These are phyloP conservation scores for Sebastes variabilis DNA, from an alignment of 2,797 vertebrate genomes.

Conservation along the genomic window DNA sequence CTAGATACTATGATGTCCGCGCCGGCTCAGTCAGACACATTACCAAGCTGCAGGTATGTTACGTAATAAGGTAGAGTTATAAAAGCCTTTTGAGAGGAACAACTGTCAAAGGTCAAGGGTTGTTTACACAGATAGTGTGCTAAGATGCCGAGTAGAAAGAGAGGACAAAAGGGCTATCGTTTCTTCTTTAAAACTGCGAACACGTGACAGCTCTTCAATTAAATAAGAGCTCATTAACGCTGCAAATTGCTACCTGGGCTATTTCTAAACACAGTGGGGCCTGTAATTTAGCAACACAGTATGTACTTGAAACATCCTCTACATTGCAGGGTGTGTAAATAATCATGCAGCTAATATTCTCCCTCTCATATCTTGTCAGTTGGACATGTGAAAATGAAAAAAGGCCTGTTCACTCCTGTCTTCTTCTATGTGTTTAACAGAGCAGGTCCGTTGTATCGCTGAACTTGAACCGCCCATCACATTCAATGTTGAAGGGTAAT, in stretches of 20 bases:
- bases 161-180: not conserved
- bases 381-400: not conserved
- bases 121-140: not conserved
- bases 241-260: constrained; percentile 36
- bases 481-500: constrained; percentile 1
- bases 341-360: constrained; percentile 16
- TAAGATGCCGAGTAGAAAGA: not conserved
- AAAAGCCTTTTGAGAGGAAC: constrained; percentile 18
- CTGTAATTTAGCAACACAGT: constrained; percentile 34
- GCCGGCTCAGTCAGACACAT: constrained; percentile 5
- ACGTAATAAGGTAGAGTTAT: constrained; percentile 23
- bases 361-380: not conserved
- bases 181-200: not conserved
- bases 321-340: constrained; percentile 19
- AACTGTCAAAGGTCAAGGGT: not conserved
- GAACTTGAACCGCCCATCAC: not conserved
- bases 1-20: constrained; percentile 34
- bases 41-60: constrained; percentile 50
- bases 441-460: not conserved
- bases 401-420: not conserved
- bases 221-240: constrained; percentile 29
- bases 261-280: constrained; percentile 31
- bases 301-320: constrained; percentile 6
- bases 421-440: not conserved
- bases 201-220: constrained; percentile 9